phyloP scores from a whole-genome alignment of 2,797 vertebrate genomes.

The Rhabdomys pumilio region DNA sequence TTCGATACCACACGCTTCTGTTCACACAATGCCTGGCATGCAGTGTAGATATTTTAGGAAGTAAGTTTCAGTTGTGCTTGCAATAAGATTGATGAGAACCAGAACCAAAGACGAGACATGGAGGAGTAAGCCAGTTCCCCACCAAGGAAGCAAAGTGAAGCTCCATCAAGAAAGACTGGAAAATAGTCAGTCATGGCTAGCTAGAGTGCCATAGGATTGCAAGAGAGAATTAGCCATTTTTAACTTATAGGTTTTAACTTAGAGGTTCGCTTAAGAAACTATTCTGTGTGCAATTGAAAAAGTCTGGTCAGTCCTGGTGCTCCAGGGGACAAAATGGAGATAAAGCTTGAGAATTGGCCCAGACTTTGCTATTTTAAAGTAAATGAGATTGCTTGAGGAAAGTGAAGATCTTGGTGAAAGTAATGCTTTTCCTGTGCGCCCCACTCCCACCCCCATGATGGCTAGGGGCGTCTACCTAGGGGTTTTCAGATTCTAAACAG shows the following conservation, averaged over 20 bases:
- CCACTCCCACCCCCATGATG: too few species aligned
- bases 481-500: background rate
- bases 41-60: background rate
- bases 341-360: background rate
- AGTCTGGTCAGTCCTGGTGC: background rate
- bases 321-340: background rate
- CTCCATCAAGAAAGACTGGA: background rate
- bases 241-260: background rate
- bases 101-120: background rate
- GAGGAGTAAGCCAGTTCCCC: background rate
- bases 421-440: background rate
- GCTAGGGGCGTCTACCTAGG: background rate
- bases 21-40: background rate
- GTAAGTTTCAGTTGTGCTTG: slow-evolving; percentile 4
- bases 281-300: background rate
- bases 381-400: background rate
- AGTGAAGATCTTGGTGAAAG: background rate
- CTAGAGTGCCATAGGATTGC: background rate
- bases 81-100: background rate
- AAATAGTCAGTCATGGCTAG: background rate
- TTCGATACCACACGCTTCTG: background rate
- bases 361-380: too few species aligned
- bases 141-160: background rate
- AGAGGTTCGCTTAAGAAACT: background rate
- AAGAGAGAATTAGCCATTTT: background rate